Evolutionary conservation across 2,888 invertebrate genomes (phyloP).

Genomic region (Tricholauxania praeusta): DNA sequence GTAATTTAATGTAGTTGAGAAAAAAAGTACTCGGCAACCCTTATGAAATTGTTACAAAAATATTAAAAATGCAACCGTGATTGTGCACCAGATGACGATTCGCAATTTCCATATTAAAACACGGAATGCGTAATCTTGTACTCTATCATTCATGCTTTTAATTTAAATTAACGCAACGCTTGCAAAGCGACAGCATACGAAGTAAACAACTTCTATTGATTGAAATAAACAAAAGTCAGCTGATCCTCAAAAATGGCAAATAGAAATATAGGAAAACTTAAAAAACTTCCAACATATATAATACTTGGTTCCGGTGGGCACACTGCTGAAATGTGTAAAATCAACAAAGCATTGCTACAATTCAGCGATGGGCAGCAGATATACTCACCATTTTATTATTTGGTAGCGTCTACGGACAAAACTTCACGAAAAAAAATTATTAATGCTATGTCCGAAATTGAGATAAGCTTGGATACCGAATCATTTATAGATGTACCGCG

Average conservation of each 20-base stretch:
- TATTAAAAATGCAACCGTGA: no score
- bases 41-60: no score
- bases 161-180: no score
- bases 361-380: constrained; percentile 34
- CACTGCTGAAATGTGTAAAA: constrained; percentile 91
- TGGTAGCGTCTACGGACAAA: constrained; percentile 82
- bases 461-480: constrained; percentile 68
- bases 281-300: constrained; percentile 54
- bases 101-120: no score
- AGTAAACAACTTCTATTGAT: no score
- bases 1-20: no score
- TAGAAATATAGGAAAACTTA: not conserved
- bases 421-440: constrained; percentile 80
- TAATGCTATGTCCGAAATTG: constrained; percentile 66
- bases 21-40: no score
- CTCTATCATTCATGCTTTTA: no score
- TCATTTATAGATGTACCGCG: constrained; percentile 75
- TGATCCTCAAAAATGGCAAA: not conserved
- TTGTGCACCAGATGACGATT: no score
- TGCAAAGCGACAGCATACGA: no score
- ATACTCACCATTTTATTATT: constrained; percentile 69
- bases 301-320: constrained; percentile 73
- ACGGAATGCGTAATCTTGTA: no score
- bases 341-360: constrained; percentile 73
- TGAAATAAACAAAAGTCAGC: constrained; percentile 3